Percentiles rank a stretch among this genome's conserved stretches.
Evolutionary conservation across 2,113 vertebrate genomes (phyloP).

Genomic region (Lipotes vexillifer): DNA sequence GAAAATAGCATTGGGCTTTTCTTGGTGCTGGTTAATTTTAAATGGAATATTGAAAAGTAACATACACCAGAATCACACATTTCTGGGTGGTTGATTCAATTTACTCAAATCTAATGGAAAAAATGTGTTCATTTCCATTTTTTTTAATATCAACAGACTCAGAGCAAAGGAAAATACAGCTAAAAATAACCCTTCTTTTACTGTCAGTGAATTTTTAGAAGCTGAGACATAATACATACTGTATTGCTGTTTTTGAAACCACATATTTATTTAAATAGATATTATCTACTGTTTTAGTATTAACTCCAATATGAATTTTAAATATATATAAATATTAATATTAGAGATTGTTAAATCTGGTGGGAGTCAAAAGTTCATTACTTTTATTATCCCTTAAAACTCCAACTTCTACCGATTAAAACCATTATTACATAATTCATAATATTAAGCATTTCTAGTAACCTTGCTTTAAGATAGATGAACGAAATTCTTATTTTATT

Average conservation of each 20-base stretch:
- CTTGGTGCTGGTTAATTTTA: conserved; percentile 38
- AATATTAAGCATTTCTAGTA: conserved; percentile 1
- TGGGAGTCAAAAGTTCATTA: neutral
- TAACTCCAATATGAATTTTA: neutral
- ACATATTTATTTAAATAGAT: neutral
- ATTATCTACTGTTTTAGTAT: neutral
- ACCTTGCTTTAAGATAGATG: neutral
- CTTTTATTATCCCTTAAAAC: conserved; percentile 12
- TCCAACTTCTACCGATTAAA: neutral
- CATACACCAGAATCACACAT: neutral
- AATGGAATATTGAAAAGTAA: conserved; percentile 11
- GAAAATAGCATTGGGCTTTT: conserved; percentile 20
- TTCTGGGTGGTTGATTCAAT: conserved; percentile 14
- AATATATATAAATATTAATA: neutral
- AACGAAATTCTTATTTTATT: neutral
- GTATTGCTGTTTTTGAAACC: neutral
- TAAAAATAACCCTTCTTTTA: neutral
- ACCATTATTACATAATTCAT: neutral
- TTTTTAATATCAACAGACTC: neutral
- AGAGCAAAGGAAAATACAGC: conserved; percentile 26
- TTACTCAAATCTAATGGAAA: conserved; percentile 25
- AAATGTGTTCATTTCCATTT: neutral
- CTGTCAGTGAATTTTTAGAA: conserved; percentile 2
- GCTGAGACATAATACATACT: neutral
- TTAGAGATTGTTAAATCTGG: neutral